Evolutionary conservation across 2,113 vertebrate genomes (phyloP).

Genomic region (Odontophorus gujanensis): DNA sequence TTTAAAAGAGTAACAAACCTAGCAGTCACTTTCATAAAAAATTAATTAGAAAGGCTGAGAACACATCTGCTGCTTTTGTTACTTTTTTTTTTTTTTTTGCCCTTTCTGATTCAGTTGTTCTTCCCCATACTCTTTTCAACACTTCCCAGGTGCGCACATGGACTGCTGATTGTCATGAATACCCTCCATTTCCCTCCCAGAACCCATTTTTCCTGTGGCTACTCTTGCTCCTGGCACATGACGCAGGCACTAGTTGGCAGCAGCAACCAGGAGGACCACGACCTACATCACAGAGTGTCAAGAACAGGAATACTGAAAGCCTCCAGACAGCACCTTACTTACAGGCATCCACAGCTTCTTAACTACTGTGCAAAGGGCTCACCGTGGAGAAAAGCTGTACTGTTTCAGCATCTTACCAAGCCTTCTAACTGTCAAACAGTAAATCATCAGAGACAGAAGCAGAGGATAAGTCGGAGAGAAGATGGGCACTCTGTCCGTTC

Average conservation of each 20-base stretch:
- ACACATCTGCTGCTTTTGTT: conserved; percentile 58
- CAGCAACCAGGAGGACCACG: neutral
- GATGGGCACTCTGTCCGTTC: neutral
- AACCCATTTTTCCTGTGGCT: neutral
- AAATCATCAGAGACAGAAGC: neutral
- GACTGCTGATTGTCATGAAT: neutral
- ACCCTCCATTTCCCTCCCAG: neutral
- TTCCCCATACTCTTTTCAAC: neutral
- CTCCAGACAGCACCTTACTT: neutral
- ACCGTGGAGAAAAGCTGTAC: neutral
- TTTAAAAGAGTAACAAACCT: conserved; percentile 47
- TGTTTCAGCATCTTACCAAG: neutral
- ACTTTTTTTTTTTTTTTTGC: neutral
- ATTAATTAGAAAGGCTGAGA: conserved; percentile 28
- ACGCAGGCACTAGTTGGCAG: neutral
- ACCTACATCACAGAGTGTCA: neutral
- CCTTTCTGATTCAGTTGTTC: conserved; percentile 12
- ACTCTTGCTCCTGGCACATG: neutral
- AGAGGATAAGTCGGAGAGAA: neutral
- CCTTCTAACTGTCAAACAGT: neutral
- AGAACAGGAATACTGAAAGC: neutral
- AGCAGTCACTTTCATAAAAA: conserved; percentile 47
- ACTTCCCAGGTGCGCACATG: neutral
- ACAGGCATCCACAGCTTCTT: rapidly evolving
- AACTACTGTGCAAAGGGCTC: neutral